These are phyloP conservation scores for Desmophyllum pertusum DNA, from an alignment of 92 coral and sea anemone genomes.

Conservation along the genomic window DNA sequence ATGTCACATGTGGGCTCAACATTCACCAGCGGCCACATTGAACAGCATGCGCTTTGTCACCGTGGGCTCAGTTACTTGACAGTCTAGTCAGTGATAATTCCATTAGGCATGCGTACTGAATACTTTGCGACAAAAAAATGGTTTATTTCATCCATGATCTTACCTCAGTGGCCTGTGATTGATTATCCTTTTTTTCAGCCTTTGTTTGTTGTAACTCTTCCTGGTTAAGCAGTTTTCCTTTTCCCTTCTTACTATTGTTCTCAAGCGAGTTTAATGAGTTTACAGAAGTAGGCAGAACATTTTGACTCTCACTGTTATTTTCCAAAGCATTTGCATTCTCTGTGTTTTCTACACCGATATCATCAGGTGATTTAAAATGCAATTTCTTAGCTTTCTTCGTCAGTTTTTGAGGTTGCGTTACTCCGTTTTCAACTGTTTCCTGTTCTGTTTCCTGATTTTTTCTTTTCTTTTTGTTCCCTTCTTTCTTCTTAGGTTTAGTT, in stretches of 20 bases:
- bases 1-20: no score
- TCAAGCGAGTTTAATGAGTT: constrained; percentile 3
- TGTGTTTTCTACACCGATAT: not conserved
- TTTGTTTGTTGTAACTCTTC: not conserved
- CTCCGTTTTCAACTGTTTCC: constrained; percentile 13
- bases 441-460: constrained; percentile 45
- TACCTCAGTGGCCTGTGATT: constrained; percentile 22
- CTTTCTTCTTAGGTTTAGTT: constrained; percentile 26
- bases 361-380: not conserved
- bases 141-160: not conserved
- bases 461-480: constrained; percentile 10
- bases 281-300: not conserved
- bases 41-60: no score
- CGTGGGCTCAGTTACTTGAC: no score
- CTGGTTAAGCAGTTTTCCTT: constrained; percentile 8
- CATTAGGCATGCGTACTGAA: no score
- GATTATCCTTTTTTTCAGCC: not conserved
- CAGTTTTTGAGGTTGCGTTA: constrained; percentile 20
- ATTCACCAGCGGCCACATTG: no score
- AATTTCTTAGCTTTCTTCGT: constrained; percentile 39
- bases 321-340: constrained; percentile 4
- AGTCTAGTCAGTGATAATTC: no score
- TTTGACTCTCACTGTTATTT: not conserved
- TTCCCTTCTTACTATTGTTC: not conserved
- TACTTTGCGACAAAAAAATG: no score